Conservation (phyloP, 2,888 invertebrate genomes). For the Drosophila meridionalis region DNA sequence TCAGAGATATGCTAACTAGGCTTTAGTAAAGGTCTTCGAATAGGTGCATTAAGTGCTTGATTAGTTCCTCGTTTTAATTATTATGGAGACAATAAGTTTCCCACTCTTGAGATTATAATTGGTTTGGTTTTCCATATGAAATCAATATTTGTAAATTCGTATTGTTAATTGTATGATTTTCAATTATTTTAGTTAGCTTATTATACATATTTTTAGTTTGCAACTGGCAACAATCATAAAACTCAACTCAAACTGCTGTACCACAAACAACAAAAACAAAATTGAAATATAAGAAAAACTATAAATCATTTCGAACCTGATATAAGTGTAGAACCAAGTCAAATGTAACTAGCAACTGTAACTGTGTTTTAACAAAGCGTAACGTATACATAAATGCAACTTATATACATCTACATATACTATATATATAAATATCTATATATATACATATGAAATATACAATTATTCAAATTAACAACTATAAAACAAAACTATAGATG, state of each 20-base stretch:
- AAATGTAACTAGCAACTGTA: slow-evolving; percentile 77
- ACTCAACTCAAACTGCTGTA: slow-evolving; percentile 59
- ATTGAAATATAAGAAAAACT: slow-evolving; percentile 17
- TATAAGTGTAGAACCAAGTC: slow-evolving; percentile 80
- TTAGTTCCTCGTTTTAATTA: slow-evolving; percentile 49
- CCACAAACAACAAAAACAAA: slow-evolving; percentile 42
- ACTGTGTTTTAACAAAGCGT: slow-evolving; percentile 54
- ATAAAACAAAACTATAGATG: slow-evolving; percentile 62
- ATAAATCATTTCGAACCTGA: slow-evolving; percentile 77
- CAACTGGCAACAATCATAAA: slow-evolving; percentile 78
- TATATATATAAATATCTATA: slow-evolving; percentile 42
- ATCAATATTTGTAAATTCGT: slow-evolving; percentile 28
- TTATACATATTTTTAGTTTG: slow-evolving; percentile 45
- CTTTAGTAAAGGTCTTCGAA: slow-evolving; percentile 15
- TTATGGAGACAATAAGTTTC: slow-evolving; percentile 47
- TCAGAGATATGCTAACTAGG: slow-evolving; percentile 26
- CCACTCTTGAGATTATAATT: slow-evolving; percentile 64
- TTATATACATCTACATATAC: slow-evolving; percentile 54
- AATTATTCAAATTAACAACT: slow-evolving; percentile 47
- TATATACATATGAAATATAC: slow-evolving; percentile 39
- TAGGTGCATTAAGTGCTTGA: slow-evolving; percentile 28
- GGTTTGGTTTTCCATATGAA: slow-evolving; percentile 31
- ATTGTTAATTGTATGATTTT: slow-evolving; percentile 32
- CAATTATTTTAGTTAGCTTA: slow-evolving; percentile 35
- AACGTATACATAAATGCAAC: slow-evolving; percentile 60